A percentile compares a stretch with the other conserved stretches of the same genome.
These are phyloP conservation scores for Oryzias dopingdopingensis DNA, from an alignment of 2,797 vertebrate genomes.

Conservation along the genomic window DNA sequence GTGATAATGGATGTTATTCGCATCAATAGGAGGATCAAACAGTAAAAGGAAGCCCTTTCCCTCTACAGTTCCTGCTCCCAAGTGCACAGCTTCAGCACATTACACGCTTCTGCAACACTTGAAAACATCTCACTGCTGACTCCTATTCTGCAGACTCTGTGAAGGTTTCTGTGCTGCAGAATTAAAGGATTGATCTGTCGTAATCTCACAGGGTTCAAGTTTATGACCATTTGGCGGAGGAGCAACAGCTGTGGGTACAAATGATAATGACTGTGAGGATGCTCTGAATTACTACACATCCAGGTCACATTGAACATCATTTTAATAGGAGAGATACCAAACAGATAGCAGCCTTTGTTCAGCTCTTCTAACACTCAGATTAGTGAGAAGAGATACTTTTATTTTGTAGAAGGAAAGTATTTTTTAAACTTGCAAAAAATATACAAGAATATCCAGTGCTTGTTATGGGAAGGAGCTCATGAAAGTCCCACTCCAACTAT, in stretches of 20 bases:
- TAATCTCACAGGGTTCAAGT: constrained; percentile 7
- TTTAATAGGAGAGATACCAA: neutral
- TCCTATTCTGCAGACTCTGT: neutral
- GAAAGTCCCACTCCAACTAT: no score
- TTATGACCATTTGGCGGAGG: constrained; percentile 1
- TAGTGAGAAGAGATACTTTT: no score
- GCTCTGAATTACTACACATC: constrained; percentile 2
- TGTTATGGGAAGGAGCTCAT: no score
- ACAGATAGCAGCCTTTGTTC: no score
- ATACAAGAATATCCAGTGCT: no score
- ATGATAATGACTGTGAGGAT: constrained; percentile 1
- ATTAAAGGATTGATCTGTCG: neutral
- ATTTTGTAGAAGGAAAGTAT: no score
- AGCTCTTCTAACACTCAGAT: no score
- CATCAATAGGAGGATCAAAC: constrained; percentile 65
- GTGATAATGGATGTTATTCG: constrained; percentile 72
- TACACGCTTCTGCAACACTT: constrained; percentile 26
- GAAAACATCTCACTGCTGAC: constrained; percentile 3
- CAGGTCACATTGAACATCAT: neutral
- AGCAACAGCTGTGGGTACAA: constrained; percentile 32
- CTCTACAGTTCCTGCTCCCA: constrained; percentile 36
- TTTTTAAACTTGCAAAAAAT: no score
- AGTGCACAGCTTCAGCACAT: constrained; percentile 44
- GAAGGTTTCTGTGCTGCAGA: constrained; percentile 3
- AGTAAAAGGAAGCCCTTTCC: constrained; percentile 59